phyloP scores from a whole-genome alignment of 2,797 vertebrate species.

The Amblyraja radiata region DNA sequence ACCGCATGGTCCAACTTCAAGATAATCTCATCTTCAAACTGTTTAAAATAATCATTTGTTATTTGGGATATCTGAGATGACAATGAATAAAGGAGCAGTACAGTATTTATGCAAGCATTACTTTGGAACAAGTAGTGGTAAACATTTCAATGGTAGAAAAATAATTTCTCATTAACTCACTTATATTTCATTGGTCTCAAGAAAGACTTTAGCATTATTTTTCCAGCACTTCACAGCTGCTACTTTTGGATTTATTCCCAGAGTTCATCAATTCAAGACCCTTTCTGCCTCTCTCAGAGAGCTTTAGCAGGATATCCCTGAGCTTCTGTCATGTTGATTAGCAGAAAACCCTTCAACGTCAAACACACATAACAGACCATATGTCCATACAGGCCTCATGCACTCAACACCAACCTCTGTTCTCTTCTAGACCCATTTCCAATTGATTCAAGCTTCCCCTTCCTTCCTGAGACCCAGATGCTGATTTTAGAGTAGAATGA shows the following conservation, averaged over 20 bases:
- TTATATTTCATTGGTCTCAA: background rate
- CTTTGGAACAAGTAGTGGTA: background rate
- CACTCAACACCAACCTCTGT: background rate
- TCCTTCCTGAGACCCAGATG: background rate
- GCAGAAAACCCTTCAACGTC: background rate
- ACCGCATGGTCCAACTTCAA: slow-evolving; percentile 95
- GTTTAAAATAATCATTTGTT: slow-evolving; percentile 39
- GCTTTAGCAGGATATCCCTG: background rate
- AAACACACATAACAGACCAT: background rate
- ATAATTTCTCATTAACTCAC: background rate
- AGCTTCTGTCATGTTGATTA: background rate
- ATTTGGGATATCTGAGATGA: background rate
- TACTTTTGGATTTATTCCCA: background rate
- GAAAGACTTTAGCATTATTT: background rate
- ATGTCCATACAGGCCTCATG: background rate
- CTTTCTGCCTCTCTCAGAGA: background rate
- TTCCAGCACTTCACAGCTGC: background rate
- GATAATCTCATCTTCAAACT: slow-evolving; percentile 99
- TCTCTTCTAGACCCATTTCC: background rate
- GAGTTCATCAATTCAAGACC: background rate
- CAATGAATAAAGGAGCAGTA: slow-evolving; percentile 2
- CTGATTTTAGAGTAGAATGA: background rate
- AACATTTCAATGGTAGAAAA: background rate
- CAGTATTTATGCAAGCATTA: background rate
- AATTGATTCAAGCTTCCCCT: background rate